A percentile compares a stretch with the other conserved stretches of the same genome.
Evolutionary conservation across 2,797 vertebrate species (phyloP).

Genomic region (Austrolebias charrua): DNA sequence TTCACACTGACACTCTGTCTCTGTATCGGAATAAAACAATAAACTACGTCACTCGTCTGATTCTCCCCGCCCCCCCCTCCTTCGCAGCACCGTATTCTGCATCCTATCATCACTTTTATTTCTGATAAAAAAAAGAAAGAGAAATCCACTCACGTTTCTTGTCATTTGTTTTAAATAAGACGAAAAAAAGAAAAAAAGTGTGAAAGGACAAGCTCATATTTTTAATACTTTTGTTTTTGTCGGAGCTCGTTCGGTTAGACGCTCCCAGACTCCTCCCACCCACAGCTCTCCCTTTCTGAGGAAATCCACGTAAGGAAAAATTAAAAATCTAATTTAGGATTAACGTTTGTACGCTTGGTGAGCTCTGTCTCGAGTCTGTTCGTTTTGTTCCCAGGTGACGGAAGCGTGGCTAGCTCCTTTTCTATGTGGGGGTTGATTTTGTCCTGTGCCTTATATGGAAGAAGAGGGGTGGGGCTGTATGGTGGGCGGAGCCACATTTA

Average conservation of each 20-base stretch:
- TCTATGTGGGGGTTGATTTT: slow-evolving; percentile 90
- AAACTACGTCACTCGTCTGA: slow-evolving; percentile 68
- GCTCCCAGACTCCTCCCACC: slow-evolving; percentile 25
- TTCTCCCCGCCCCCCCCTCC: slow-evolving; percentile 70
- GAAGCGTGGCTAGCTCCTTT: slow-evolving; percentile 81
- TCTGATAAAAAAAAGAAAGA: slow-evolving; percentile 84
- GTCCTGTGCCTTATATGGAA: slow-evolving; percentile 98
- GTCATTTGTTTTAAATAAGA: slow-evolving; percentile 82
- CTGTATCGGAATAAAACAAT: slow-evolving; percentile 75
- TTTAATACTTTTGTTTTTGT: slow-evolving; percentile 76
- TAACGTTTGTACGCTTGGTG: slow-evolving; percentile 92
- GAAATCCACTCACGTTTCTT: slow-evolving; percentile 88
- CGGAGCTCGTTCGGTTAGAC: slow-evolving; percentile 59
- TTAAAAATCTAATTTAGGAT: slow-evolving; percentile 73
- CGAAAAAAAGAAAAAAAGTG: slow-evolving; percentile 38
- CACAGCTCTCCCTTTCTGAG: slow-evolving; percentile 60
- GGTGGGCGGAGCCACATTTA: slow-evolving; percentile 72
- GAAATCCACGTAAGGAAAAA: slow-evolving; percentile 55
- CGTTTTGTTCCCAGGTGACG: slow-evolving; percentile 83
- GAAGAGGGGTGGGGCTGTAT: slow-evolving; percentile 79
- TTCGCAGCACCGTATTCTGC: slow-evolving; percentile 78
- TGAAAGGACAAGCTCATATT: slow-evolving; percentile 82
- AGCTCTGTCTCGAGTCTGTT: slow-evolving; percentile 86
- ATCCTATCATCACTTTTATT: slow-evolving; percentile 87
- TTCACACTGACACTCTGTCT: slow-evolving; percentile 78